Evolutionary conservation across 2,113 vertebrate genomes (phyloP).

Genomic region (Equus przewalskii): DNA sequence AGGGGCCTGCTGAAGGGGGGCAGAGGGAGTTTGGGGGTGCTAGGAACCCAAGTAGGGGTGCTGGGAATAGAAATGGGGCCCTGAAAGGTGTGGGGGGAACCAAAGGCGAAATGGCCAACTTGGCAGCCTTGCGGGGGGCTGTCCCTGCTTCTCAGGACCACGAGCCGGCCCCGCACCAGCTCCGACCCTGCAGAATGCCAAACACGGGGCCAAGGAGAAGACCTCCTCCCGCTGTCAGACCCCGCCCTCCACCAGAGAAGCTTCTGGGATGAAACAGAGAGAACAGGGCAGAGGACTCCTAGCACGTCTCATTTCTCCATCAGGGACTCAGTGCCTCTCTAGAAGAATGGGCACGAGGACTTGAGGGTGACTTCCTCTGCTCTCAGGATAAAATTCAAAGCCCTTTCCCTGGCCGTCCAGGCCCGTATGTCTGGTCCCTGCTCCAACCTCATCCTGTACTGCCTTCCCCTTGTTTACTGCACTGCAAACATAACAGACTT

Average conservation of each 20-base stretch:
- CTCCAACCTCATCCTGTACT: neutral
- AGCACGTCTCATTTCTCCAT: neutral
- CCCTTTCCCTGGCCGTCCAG: neutral
- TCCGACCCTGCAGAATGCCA: neutral
- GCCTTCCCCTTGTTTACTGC: neutral
- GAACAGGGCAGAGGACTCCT: fast-evolving
- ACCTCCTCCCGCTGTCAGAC: neutral
- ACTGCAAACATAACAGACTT: neutral
- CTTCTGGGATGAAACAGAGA: fast-evolving
- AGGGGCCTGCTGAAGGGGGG: neutral
- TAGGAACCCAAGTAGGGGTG: neutral
- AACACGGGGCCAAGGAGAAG: neutral
- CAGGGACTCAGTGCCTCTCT: neutral
- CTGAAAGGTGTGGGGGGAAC: fast-evolving
- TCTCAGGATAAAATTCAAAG: neutral
- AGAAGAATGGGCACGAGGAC: fast-evolving
- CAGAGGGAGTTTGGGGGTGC: neutral
- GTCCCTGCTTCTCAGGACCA: neutral
- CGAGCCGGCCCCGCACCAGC: neutral
- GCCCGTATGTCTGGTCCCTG: no score
- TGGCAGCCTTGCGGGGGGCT: neutral
- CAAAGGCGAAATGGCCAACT: neutral
- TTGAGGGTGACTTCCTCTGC: fast-evolving
- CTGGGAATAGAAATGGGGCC: neutral
- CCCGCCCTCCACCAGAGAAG: neutral